These are phyloP conservation scores for Chiloscyllium plagiosum DNA, from an alignment of 2,113 vertebrate genomes.

Conservation along the genomic window DNA sequence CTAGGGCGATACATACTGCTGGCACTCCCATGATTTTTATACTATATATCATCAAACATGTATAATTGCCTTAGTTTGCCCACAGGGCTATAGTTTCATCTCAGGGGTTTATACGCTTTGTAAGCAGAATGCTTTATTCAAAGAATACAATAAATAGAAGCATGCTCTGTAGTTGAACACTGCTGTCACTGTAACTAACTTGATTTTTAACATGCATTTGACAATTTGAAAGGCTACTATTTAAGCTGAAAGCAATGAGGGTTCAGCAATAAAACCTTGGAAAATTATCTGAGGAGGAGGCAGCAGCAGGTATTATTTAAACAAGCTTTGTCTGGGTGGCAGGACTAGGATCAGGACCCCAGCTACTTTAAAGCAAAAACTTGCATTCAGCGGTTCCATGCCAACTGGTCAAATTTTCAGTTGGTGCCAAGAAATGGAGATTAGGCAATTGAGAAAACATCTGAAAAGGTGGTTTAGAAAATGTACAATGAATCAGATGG, in stretches of 20 bases:
- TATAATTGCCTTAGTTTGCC: neutral
- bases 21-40: neutral
- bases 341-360: neutral
- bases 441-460: neutral
- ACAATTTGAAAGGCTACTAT: neutral
- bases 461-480: neutral
- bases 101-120: neutral
- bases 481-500: neutral
- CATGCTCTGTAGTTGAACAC: neutral
- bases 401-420: neutral
- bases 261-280: neutral
- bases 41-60: neutral
- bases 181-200: neutral
- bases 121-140: neutral
- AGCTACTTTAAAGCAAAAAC: neutral
- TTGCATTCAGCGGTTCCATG: neutral
- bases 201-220: neutral
- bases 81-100: neutral
- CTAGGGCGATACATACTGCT: neutral
- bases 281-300: neutral
- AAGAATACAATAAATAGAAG: neutral
- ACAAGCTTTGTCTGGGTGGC: neutral
- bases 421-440: neutral
- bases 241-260: neutral
- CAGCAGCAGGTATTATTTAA: neutral